phyloP scores from a whole-genome alignment of 1,140 invertebrate species.

The Probaryconus sp. region DNA sequence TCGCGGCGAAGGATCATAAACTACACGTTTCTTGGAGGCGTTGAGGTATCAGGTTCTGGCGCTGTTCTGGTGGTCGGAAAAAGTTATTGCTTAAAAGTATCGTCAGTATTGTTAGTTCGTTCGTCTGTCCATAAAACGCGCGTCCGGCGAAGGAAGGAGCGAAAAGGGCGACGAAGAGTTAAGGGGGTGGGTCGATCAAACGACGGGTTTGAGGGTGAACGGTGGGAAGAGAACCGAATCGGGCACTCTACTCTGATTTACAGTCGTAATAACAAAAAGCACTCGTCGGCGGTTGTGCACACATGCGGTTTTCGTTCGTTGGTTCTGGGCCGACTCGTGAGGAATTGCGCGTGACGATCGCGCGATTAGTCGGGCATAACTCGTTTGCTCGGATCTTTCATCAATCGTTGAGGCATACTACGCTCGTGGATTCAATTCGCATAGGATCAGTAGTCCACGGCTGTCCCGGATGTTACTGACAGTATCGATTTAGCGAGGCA shows the following conservation, averaged over 20 bases:
- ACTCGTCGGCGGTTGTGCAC: constrained; percentile 25
- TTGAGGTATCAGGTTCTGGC: no score
- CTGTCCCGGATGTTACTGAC: constrained; percentile 34
- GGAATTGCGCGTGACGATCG: constrained; percentile 37
- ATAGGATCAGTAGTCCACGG: constrained; percentile 8
- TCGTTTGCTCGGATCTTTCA: constrained; percentile 46
- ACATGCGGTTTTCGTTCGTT: constrained; percentile 33
- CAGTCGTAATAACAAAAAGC: constrained; percentile 51
- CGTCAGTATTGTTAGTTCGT: constrained; percentile 22
- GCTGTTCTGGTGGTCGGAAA: not conserved
- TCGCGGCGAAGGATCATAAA: not conserved
- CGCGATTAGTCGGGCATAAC: constrained; percentile 36
- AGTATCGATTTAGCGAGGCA: constrained; percentile 31
- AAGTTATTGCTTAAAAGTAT: constrained; percentile 11
- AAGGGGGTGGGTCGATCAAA: not conserved
- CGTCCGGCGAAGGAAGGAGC: not conserved
- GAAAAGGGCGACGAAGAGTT: not conserved
- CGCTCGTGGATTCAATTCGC: constrained; percentile 37
- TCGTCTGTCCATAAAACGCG: constrained; percentile 7
- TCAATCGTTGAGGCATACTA: constrained; percentile 32
- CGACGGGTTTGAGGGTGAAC: not conserved
- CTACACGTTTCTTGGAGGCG: not conserved
- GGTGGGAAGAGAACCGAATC: no score
- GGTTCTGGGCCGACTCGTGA: constrained; percentile 20
- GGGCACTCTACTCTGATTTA: constrained; percentile 36